phyloP scores from a whole-genome alignment of 37 sponge, comb jelly and placozoan genomes.

The Geodia barretti region DNA sequence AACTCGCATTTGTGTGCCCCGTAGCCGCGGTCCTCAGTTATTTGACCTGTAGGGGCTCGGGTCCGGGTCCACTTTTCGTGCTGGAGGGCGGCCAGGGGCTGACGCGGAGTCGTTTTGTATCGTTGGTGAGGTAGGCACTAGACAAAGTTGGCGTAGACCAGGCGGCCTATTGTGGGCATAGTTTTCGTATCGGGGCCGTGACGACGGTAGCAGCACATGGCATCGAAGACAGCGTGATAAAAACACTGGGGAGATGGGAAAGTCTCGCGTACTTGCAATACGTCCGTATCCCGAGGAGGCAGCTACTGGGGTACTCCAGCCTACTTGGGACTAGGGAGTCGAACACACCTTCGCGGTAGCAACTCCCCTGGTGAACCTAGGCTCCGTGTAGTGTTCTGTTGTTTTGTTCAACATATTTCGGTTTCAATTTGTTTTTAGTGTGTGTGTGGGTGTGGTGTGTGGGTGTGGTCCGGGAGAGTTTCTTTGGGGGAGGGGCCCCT shows the following conservation, averaged over 20 bases:
- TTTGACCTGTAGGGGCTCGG: neutral
- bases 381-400: no score
- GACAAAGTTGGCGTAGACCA: neutral
- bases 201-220: conserved; percentile 12
- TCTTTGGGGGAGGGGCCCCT: no score
- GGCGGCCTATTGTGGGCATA: conserved; percentile 3
- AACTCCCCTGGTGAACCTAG: no score
- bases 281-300: neutral
- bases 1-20: conserved; percentile 8
- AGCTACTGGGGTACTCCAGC: neutral
- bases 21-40: conserved; percentile 25
- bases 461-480: no score
- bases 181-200: conserved; percentile 29
- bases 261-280: conserved; percentile 23
- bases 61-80: conserved; percentile 15
- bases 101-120: conserved; percentile 9
- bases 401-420: no score
- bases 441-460: no score
- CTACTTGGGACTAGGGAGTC: neutral
- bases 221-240: conserved; percentile 13
- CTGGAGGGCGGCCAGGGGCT: conserved; percentile 5
- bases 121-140: neutral
- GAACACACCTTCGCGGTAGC: no score
- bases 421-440: no score
- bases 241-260: conserved; percentile 32